Conservation (phyloP, 2,888 invertebrate genomes). For the Scaptomyza caliginosa region DNA sequence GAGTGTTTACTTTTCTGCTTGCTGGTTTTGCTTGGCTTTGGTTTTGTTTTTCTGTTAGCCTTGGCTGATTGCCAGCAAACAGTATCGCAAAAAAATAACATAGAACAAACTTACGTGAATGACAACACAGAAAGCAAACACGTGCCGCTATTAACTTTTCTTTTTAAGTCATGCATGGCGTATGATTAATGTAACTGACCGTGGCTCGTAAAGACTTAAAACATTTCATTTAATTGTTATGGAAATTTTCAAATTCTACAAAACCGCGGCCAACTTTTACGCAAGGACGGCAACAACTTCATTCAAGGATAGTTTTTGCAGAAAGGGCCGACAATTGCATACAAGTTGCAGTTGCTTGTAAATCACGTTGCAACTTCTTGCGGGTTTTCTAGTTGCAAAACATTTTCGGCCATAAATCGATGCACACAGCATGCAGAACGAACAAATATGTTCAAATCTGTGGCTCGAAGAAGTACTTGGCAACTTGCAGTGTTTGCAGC, state of each 20-base stretch:
- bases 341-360: conserved; percentile 6
- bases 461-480: conserved; percentile 5
- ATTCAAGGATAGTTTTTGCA: background rate
- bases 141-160: conserved; percentile 9
- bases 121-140: conserved; percentile 38
- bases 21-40: conserved; percentile 5
- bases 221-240: too few relatives aligned
- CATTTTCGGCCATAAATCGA: conserved; percentile 47
- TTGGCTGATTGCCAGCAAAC: conserved; percentile 67
- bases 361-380: conserved; percentile 26
- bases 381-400: background rate
- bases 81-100: conserved; percentile 32
- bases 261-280: background rate
- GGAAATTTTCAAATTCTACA: too few relatives aligned
- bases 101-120: conserved; percentile 16
- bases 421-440: background rate
- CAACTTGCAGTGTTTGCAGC: conserved; percentile 3
- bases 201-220: background rate
- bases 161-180: conserved; percentile 33
- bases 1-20: conserved; percentile 15
- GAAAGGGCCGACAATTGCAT: background rate
- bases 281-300: background rate
- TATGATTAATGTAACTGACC: conserved; percentile 45
- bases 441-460: conserved; percentile 24
- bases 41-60: conserved; percentile 27